These are phyloP conservation scores for Herpailurus yagouaroundi DNA, from an alignment of 2,113 vertebrate genomes.

Conservation along the genomic window DNA sequence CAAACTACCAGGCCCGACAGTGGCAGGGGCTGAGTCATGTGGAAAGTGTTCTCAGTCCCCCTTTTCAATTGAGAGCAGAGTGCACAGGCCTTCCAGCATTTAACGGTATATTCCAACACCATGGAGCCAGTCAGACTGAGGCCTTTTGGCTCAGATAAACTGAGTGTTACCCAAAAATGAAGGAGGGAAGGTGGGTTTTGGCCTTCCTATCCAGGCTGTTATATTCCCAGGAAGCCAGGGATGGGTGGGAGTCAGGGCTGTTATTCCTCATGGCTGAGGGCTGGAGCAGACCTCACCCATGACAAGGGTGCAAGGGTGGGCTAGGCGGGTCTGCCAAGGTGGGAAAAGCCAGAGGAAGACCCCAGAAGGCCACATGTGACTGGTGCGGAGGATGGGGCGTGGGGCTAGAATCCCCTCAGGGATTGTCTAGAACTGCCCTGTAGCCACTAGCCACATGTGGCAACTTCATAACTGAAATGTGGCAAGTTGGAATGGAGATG, in stretches of 20 bases:
- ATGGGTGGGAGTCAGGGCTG: not conserved
- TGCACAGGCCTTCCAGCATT: not conserved
- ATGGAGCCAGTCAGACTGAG: not conserved
- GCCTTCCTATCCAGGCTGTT: not conserved
- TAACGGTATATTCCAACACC: not conserved
- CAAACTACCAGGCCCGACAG: constrained; percentile 17
- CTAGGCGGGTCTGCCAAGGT: not conserved
- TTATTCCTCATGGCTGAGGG: not conserved
- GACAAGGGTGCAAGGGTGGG: not conserved
- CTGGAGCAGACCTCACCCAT: not conserved
- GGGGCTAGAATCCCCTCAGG: not conserved
- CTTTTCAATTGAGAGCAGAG: constrained; percentile 40
- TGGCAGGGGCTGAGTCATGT: not conserved
- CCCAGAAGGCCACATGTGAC: not conserved
- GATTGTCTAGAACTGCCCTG: not conserved
- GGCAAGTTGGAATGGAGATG: not conserved
- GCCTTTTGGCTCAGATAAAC: not conserved
- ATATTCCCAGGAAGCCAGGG: not conserved
- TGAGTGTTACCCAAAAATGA: not conserved
- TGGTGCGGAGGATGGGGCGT: fast-evolving
- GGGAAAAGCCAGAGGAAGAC: not conserved
- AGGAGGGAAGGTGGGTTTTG: not conserved
- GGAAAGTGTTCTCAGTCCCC: constrained; percentile 1
- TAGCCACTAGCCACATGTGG: not conserved
- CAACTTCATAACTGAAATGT: not conserved